These are phyloP conservation scores for Monochamus alternatus DNA, from an alignment of 2,888 invertebrate genomes.

Conservation along the genomic window DNA sequence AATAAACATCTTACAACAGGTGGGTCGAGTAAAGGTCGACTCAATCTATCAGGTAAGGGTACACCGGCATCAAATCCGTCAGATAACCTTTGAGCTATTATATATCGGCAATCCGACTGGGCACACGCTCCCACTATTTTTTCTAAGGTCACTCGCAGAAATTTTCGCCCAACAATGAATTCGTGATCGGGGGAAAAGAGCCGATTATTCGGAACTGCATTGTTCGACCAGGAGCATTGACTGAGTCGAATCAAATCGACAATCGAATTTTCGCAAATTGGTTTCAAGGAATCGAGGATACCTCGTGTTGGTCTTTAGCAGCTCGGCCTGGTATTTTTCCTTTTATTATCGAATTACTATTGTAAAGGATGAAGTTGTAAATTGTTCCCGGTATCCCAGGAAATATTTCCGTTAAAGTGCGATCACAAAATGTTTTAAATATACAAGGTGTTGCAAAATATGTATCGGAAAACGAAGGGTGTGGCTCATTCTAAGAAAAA, in stretches of 20 bases:
- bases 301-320: too few relatives aligned
- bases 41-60: constrained; percentile 18
- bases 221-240: constrained; percentile 12
- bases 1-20: constrained; percentile 27
- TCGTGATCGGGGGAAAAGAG: not conserved
- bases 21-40: constrained; percentile 7
- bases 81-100: constrained; percentile 33
- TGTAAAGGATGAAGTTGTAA: too few relatives aligned
- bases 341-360: too few relatives aligned
- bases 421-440: too few relatives aligned
- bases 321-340: too few relatives aligned
- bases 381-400: too few relatives aligned
- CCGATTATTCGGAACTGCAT: constrained; percentile 11
- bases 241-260: not conserved
- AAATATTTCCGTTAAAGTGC: too few relatives aligned
- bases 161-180: constrained; percentile 25
- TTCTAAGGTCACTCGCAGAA: constrained; percentile 31
- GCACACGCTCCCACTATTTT: constrained; percentile 32
- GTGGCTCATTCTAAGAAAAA: too few relatives aligned
- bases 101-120: constrained; percentile 21
- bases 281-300: not conserved
- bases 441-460: too few relatives aligned
- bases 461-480: too few relatives aligned
- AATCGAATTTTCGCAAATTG: not conserved
- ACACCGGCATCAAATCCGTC: constrained; percentile 31